phyloP scores from a whole-genome alignment of 2,888 invertebrate species.

The Habrosyne pyritoides region DNA sequence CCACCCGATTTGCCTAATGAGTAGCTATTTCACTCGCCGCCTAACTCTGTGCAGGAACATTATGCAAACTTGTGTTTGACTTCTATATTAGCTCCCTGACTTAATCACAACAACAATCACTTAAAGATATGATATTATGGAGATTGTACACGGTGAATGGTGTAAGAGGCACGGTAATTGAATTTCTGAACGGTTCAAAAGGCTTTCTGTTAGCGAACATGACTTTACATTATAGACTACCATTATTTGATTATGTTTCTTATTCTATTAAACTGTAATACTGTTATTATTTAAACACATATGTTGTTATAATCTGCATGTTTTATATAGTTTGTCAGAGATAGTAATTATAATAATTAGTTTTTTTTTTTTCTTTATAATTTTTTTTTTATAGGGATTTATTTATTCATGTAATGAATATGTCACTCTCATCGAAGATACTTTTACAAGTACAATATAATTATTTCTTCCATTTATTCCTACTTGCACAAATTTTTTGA shows the following conservation, averaged over 20 bases:
- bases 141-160: background rate
- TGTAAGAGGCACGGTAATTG: background rate
- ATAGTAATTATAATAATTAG: too few species aligned
- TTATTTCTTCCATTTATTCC: too few species aligned
- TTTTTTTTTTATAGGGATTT: too few species aligned
- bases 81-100: conserved; percentile 63
- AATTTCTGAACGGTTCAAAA: background rate
- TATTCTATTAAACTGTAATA: background rate
- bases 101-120: conserved; percentile 65
- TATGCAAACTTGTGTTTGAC: conserved; percentile 79
- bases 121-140: conserved; percentile 33
- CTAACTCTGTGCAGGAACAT: conserved; percentile 63
- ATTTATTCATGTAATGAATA: too few species aligned
- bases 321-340: too few species aligned
- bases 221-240: background rate
- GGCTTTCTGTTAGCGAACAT: background rate
- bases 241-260: background rate
- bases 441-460: too few species aligned
- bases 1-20: conserved; percentile 79
- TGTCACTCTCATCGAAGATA: too few species aligned
- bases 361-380: too few species aligned
- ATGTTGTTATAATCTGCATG: too few species aligned
- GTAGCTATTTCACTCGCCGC: conserved; percentile 62
- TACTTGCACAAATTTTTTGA: too few species aligned
- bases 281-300: too few species aligned